Conservation (phyloP, 2,888 invertebrate species). For the Hanleya hanleyi region DNA sequence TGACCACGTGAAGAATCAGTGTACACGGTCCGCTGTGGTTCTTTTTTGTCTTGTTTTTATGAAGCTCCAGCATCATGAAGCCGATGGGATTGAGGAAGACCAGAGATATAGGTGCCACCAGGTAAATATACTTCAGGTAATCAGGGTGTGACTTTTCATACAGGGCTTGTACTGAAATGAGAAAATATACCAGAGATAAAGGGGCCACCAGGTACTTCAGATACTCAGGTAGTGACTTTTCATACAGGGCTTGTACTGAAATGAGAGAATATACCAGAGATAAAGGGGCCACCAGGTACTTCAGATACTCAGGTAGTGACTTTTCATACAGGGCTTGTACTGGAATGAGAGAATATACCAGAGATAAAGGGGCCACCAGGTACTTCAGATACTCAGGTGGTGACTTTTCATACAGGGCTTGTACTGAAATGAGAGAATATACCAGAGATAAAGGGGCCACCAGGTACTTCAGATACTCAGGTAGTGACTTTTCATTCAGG, state of each 20-base stretch:
- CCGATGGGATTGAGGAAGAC: conserved; percentile 94
- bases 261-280: too few relatives aligned
- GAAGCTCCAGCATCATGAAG: conserved; percentile 90
- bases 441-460: conserved; percentile 96
- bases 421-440: conserved; percentile 82
- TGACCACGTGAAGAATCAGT: conserved; percentile 50
- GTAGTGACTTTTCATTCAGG: conserved; percentile 88
- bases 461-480: conserved; percentile 91
- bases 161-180: conserved; percentile 89
- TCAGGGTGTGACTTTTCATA: conserved; percentile 91
- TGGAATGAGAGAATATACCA: too few relatives aligned
- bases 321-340: conserved; percentile 89
- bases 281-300: conserved; percentile 94
- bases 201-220: conserved; percentile 78
- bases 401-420: conserved; percentile 86
- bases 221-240: conserved; percentile 90
- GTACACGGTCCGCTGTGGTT: conserved; percentile 23
- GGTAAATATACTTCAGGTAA: conserved; percentile 90
- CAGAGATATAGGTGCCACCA: conserved; percentile 95
- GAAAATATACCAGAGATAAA: too few relatives aligned
- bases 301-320: conserved; percentile 90
- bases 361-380: conserved; percentile 93
- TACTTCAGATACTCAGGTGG: conserved; percentile 94
- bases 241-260: conserved; percentile 91
- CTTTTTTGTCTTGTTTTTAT: conserved; percentile 75